Base-by-base conservation (phyloP, 2,888 invertebrate species). In the Eupithecia abbreviata region DNA sequence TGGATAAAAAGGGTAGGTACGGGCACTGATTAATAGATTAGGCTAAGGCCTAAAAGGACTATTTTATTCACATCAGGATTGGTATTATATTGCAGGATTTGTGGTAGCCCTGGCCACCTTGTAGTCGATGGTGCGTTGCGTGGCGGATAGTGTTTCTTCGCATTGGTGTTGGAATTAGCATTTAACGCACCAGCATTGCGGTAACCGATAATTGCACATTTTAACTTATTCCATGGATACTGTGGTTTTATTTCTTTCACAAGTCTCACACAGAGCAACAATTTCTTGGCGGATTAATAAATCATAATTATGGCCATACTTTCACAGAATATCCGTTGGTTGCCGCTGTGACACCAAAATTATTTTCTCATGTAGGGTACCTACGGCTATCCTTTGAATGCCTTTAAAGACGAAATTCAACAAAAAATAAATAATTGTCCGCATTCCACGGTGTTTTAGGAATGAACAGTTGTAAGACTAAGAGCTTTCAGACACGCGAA, bases 131-230 rank as follows among this genome's bases (percentile, higher is more conserved):
- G 77, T 77, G 81, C 82, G n/a, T 55, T 55, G n/a, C 62, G 82
- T 80, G 79, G 72, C 81, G 82, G 82, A 81, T 85, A 80, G 85
- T 80, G 82, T 85, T 85, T 82, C 80, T 79, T 74, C 18, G n/a
- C 18, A 43, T 43, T 43, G 7, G 73, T 76, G 18, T 67, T 79
- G 47, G 68, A 73, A 76, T 79, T 75, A 77, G 68, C 79, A 80
- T 80, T 71, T 10, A 62, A 13, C 13, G 41, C 76, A 77, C 45
- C 45, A 45, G 45, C 45, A 7, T 45, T 5, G 74, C 68, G 55
- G 66, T 42, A 66, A 42, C 15, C 45, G 51, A 74, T 78, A 76
- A 78, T 76, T 78, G 68, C 69, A 66, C 62, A 71, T 80, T 77
- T 78, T 18, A 75, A 62, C 80, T 75, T 73, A 71, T 69, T 74